These are phyloP conservation scores for Peromyscus leucopus DNA, from an alignment of 2,113 vertebrate genomes.

Conservation along the genomic window DNA sequence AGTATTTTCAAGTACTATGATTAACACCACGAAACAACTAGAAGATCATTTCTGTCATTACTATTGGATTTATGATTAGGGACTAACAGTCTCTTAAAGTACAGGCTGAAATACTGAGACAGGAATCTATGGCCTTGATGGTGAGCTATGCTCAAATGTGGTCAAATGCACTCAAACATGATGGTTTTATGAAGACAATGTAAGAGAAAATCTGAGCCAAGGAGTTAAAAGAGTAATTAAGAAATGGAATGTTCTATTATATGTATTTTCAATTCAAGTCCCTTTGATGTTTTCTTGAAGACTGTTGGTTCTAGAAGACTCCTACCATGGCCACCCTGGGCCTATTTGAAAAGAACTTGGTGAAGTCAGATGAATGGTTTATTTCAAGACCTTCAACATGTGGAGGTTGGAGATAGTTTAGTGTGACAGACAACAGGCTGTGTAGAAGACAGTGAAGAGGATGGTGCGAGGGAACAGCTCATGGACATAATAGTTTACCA, in stretches of 20 bases:
- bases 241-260: neutral
- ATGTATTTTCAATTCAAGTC: neutral
- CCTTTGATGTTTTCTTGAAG: neutral
- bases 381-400: neutral
- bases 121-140: neutral
- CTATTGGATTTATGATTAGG: neutral
- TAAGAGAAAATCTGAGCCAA: neutral
- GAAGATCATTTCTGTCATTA: neutral
- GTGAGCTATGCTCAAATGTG: neutral
- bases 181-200: neutral
- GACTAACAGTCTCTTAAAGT: neutral
- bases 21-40: neutral
- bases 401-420: neutral
- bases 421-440: neutral
- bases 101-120: neutral
- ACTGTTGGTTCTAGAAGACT: neutral
- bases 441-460: neutral
- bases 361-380: neutral
- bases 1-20: neutral
- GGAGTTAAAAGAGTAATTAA: neutral
- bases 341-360: neutral
- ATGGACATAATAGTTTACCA: neutral
- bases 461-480: neutral
- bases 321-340: neutral
- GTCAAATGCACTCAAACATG: neutral